Percentiles rank a stretch among this genome's conserved stretches.
These are phyloP conservation scores for Tetranychus cinnabarinus DNA, from an alignment of 1,140 invertebrate genomes.

Conservation along the genomic window DNA sequence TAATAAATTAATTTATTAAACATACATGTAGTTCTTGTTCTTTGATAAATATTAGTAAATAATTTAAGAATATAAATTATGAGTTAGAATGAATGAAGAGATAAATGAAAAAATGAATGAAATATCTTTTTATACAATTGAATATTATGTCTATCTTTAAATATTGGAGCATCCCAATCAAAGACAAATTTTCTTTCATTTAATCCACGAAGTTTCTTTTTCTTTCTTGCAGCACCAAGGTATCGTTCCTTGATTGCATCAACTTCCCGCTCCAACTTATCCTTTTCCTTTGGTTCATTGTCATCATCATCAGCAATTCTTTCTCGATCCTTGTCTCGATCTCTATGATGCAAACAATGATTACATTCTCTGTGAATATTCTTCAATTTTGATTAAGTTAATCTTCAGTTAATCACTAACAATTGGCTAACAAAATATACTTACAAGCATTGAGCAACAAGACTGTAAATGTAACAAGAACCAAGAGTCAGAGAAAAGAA, in stretches of 20 bases:
- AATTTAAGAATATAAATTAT: too few relatives aligned
- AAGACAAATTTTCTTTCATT: constrained; percentile 99
- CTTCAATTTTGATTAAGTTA: too few relatives aligned
- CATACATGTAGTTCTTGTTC: too few relatives aligned
- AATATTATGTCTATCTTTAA: constrained; percentile 54
- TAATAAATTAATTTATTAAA: too few relatives aligned
- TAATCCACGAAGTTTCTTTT: constrained; percentile 61
- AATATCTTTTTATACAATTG: constrained; percentile 95
- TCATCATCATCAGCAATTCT: constrained; percentile 16
- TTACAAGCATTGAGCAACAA: too few relatives aligned
- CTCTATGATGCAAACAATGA: not conserved
- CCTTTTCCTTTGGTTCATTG: constrained; percentile 25
- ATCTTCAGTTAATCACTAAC: too few relatives aligned
- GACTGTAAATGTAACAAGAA: too few relatives aligned
- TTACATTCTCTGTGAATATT: too few relatives aligned
- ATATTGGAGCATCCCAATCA: constrained; percentile 94
- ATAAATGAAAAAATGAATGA: constrained; percentile 98
- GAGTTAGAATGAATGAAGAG: too few relatives aligned
- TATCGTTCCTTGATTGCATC: constrained; percentile 83
- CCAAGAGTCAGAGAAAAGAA: too few relatives aligned
- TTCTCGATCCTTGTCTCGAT: constrained; percentile 5
- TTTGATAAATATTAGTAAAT: too few relatives aligned
- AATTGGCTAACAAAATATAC: too few relatives aligned
- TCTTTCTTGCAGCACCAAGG: constrained; percentile 76
- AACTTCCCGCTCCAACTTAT: constrained; percentile 58